These are phyloP conservation scores for Pardosa pseudoannulata DNA, from an alignment of 2,888 invertebrate species.

Conservation along the genomic window DNA sequence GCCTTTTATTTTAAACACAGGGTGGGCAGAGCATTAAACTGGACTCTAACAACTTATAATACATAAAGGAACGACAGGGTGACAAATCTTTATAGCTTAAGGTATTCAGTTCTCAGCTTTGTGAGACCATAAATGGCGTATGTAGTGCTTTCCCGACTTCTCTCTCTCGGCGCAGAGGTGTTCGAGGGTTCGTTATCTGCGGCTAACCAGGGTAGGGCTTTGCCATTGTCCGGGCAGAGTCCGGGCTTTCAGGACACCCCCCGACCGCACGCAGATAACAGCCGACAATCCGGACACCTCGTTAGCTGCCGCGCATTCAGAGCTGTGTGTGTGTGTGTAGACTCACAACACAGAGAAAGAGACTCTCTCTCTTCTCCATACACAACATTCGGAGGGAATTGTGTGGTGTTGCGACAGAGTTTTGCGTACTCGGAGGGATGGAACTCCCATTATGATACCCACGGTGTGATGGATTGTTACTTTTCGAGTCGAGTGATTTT, in stretches of 20 bases:
- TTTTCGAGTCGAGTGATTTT: neutral
- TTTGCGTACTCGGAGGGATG: neutral
- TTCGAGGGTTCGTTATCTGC: slow-evolving; percentile 56
- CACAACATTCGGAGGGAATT: neutral
- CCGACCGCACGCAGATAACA: slow-evolving; percentile 46
- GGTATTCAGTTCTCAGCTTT: no score
- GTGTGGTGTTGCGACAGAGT: neutral
- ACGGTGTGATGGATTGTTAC: slow-evolving; percentile 7
- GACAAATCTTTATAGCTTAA: no score
- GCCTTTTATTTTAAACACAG: no score
- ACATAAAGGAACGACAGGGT: no score
- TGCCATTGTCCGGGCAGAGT: slow-evolving; percentile 43
- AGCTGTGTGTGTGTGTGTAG: neutral
- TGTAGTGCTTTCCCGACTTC: neutral
- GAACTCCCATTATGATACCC: neutral
- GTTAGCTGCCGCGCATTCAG: slow-evolving; percentile 13
- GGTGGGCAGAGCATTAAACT: no score
- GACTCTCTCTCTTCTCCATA: neutral
- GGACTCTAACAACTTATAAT: no score
- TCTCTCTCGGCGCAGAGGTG: neutral
- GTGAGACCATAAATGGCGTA: neutral
- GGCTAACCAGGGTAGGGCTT: slow-evolving; percentile 57
- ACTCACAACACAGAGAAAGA: no score
- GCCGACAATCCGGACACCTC: slow-evolving; percentile 59
- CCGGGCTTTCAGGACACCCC: slow-evolving; percentile 33